phyloP scores from a whole-genome alignment of 2,888 invertebrate genomes.

The Tipula helvola region DNA sequence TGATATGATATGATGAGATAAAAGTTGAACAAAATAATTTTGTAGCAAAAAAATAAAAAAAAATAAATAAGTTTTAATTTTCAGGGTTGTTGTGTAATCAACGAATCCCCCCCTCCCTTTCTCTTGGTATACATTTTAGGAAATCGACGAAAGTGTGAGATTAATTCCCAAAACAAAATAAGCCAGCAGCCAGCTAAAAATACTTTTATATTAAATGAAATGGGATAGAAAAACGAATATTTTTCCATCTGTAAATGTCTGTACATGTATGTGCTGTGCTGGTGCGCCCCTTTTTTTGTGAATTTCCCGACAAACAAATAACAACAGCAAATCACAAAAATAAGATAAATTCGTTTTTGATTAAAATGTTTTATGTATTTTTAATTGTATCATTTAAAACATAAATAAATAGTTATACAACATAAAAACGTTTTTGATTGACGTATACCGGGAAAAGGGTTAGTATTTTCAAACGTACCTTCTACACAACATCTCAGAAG shows the following conservation, averaged over 20 bases:
- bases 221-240: neutral
- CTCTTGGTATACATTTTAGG: neutral
- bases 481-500: neutral
- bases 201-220: neutral
- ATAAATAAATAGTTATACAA: neutral
- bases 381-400: neutral
- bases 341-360: neutral
- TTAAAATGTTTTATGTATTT: conserved; percentile 4
- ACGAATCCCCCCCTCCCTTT: neutral
- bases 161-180: neutral
- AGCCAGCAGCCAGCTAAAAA: neutral
- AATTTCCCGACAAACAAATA: neutral
- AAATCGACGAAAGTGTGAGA: neutral
- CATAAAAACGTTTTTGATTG: neutral
- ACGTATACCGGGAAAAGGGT: neutral
- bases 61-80: no score
- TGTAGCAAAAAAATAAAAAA: no score
- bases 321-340: neutral
- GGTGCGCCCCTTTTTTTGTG: neutral
- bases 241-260: neutral
- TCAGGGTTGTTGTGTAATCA: no score
- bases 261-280: neutral
- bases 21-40: neutral
- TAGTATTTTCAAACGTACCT: neutral
- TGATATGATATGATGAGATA: neutral